Evolutionary conservation across 2,888 invertebrate species (phyloP), one percentile per base, ranked within the genome.

Genomic region (Xylocampa areola): DNA sequence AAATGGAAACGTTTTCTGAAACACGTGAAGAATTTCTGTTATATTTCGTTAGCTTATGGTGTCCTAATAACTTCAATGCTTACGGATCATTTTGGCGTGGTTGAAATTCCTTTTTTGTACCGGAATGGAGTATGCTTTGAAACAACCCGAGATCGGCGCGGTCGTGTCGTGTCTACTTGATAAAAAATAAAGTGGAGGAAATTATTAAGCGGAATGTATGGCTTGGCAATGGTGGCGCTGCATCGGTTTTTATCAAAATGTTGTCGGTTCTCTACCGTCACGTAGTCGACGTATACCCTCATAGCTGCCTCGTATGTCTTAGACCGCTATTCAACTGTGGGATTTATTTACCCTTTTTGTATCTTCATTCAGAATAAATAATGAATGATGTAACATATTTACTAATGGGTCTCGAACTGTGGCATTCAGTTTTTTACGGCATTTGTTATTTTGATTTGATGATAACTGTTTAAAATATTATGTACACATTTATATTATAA

Each of bases 81-180:
- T 93, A 91, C 89, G 89, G 92, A 91, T 88, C 90, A 92, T 87
- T 91, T 93, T 92, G 81, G 91, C 91, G 88, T 92, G 87, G 86
- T 89, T 92, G 82, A 86, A 86, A 89, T 91, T 91, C 89, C 88
- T 87, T 86, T 87, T 89, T 86, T 85, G 80, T 83, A 76, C 68
- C 54, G 61, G 55, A 66, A 43, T 62, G 64, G 61, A 53, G 75
- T 71, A 73, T 73, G 75, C 77, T 76, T 76, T 73, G 74, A 68
- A 65, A 60, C 50, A 68, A 70, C 74, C 75, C 70, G 73, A 77
- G 77, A 76, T 72, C 71, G 76, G 69, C 64, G 73, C 70, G 55
- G 72, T 68, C 73, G 76, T 64, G 68, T 77, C 63, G 76, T 76
- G 75, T 71, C 62, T 68, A 68, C 68, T 63, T 73, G 78, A 82